These are phyloP conservation scores for Sialis lutaria DNA, from an alignment of 2,888 invertebrate genomes.

Conservation along the genomic window DNA sequence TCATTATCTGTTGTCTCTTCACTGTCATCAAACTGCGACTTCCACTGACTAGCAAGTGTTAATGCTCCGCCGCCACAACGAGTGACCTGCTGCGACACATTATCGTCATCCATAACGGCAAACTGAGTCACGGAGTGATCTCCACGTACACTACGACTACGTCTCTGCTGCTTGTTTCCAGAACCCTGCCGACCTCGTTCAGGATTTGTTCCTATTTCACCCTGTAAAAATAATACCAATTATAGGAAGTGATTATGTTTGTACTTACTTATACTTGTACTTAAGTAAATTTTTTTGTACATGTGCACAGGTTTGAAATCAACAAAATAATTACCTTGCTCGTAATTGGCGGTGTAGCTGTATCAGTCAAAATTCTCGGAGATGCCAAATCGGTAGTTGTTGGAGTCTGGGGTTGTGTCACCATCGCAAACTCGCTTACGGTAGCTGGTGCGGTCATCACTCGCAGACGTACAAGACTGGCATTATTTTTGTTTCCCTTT, in stretches of 20 bases:
- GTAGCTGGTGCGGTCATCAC: conserved; percentile 49
- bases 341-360: conserved; percentile 4
- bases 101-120: conserved; percentile 85
- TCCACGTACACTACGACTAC: conserved; percentile 33
- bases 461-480: conserved; percentile 53
- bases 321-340: neutral
- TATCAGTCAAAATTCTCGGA: conserved; percentile 4
- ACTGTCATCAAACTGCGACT: conserved; percentile 89
- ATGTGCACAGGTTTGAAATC: neutral
- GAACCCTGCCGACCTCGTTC: conserved; percentile 18
- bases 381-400: conserved; percentile 5
- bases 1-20: conserved; percentile 90
- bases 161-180: conserved; percentile 17
- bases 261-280: too few relatives aligned
- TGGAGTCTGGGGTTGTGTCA: conserved; percentile 4
- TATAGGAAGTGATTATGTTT: too few relatives aligned
- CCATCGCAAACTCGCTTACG: conserved; percentile 16
- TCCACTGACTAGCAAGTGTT: conserved; percentile 87
- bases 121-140: conserved; percentile 81
- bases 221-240: neutral
- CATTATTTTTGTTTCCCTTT: conserved; percentile 5
- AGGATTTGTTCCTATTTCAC: neutral
- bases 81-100: conserved; percentile 78
- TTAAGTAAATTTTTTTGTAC: neutral
- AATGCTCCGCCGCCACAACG: conserved; percentile 80